Conservation (phyloP, 1,140 invertebrate genomes). For the Rhyzopertha dominica region DNA sequence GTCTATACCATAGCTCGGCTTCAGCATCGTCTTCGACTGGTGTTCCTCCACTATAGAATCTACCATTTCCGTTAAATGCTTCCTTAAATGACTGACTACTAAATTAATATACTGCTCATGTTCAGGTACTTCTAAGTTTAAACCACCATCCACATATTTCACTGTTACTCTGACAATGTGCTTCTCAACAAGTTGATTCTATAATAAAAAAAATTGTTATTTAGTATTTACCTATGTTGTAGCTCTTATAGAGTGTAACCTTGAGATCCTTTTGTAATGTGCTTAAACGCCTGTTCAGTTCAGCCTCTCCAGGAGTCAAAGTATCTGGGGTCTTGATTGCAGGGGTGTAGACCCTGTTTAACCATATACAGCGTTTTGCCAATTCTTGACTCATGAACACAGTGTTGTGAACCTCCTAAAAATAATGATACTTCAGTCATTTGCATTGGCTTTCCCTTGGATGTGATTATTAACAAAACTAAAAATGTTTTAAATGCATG, state of each 20-base stretch:
- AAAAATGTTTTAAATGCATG: too few relatives aligned
- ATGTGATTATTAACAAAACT: too few relatives aligned
- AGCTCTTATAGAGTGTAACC: conserved; percentile 42
- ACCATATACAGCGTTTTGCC: conserved; percentile 69
- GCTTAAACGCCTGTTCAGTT: conserved; percentile 61
- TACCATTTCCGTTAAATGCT: conserved; percentile 51
- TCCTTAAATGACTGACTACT: conserved; percentile 50
- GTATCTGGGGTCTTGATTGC: conserved; percentile 47
- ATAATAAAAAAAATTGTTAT: conserved; percentile 22
- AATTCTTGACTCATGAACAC: conserved; percentile 70
- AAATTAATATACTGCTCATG: conserved; percentile 60
- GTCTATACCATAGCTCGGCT: conserved; percentile 49
- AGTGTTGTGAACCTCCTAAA: conserved; percentile 69
- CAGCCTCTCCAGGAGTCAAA: conserved; percentile 50
- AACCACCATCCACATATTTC: conserved; percentile 52
- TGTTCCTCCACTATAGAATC: conserved; percentile 57
- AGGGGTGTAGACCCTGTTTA: conserved; percentile 54
- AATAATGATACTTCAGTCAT: conserved; percentile 13
- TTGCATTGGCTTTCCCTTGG: too few relatives aligned
- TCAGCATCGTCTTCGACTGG: conserved; percentile 41
- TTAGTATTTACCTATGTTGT: conserved; percentile 1
- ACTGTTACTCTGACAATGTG: conserved; percentile 58
- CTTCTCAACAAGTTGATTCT: conserved; percentile 57
- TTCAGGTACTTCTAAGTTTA: conserved; percentile 50
- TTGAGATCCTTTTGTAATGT: conserved; percentile 66